A percentile compares a stretch with the other conserved stretches of the same genome.
Evolutionary conservation across 2,113 vertebrate species (phyloP).

Genomic region (Astur gentilis): DNA sequence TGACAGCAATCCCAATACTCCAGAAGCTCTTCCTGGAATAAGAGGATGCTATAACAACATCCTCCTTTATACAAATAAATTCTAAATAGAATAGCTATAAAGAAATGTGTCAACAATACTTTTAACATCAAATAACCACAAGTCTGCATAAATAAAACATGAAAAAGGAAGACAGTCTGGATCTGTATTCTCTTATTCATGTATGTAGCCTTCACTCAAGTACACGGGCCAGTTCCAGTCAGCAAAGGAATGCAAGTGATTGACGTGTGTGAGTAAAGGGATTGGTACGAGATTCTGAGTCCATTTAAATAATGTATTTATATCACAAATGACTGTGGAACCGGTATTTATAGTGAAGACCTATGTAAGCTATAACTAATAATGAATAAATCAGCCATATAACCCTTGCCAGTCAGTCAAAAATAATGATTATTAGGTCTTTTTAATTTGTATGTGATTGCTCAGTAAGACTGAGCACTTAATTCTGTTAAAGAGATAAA

Average conservation of each 20-base stretch:
- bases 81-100: neutral
- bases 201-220: neutral
- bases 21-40: neutral
- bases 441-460: slow-evolving; percentile 12
- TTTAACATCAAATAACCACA: neutral
- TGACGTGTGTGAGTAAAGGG: neutral
- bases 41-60: neutral
- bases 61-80: neutral
- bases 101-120: neutral
- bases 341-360: neutral
- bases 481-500: slow-evolving; percentile 16
- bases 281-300: neutral
- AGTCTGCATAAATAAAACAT: neutral
- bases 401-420: neutral
- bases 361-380: neutral
- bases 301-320: neutral
- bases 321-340: neutral
- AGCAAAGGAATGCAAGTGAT: neutral
- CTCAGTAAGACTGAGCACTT: neutral
- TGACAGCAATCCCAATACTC: neutral
- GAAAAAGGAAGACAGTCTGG: neutral
- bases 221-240: neutral
- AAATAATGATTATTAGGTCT: slow-evolving; percentile 10
- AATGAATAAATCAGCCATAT: neutral
- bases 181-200: neutral